Conservation (phyloP, 2,888 invertebrate genomes). For the Cataglyphis altisquamis region DNA sequence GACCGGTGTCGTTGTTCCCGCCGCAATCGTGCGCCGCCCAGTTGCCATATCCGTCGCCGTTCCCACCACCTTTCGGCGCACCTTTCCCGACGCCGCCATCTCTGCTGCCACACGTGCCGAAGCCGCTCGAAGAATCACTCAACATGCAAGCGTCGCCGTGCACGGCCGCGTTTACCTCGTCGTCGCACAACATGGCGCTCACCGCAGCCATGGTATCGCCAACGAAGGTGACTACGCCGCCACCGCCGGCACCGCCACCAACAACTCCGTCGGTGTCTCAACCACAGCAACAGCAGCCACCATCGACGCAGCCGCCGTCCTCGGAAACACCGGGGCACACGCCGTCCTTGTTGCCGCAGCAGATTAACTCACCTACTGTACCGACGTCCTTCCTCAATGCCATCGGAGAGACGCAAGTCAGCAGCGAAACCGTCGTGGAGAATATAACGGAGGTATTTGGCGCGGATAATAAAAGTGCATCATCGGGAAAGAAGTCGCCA, state of each 20-base stretch:
- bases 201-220: conserved; percentile 94
- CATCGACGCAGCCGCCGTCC: conserved; percentile 60
- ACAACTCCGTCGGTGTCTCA: conserved; percentile 38
- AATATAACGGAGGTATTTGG: conserved; percentile 63
- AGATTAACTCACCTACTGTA: conserved; percentile 65
- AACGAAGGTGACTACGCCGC: conserved; percentile 86
- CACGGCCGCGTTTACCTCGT: conserved; percentile 93
- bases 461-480: conserved; percentile 57
- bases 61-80: conserved; percentile 88
- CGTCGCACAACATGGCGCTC: conserved; percentile 93
- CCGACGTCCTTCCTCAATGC: conserved; percentile 74
- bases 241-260: conserved; percentile 80
- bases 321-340: conserved; percentile 61
- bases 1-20: conserved; percentile 89
- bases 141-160: conserved; percentile 88
- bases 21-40: conserved; percentile 87
- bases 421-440: conserved; percentile 58
- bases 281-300: conserved; percentile 13
- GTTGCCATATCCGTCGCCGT: conserved; percentile 90
- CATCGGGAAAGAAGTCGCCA: conserved; percentile 88
- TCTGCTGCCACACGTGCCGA: conserved; percentile 87
- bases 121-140: conserved; percentile 87
- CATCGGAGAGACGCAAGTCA: conserved; percentile 59
- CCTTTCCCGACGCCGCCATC: conserved; percentile 87
- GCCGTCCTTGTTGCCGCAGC: conserved; percentile 61